Evolutionary conservation across 2,797 vertebrate genomes (phyloP), one percentile per base, ranked within the genome.

Genomic region (Melanotaenia maccullochi): DNA sequence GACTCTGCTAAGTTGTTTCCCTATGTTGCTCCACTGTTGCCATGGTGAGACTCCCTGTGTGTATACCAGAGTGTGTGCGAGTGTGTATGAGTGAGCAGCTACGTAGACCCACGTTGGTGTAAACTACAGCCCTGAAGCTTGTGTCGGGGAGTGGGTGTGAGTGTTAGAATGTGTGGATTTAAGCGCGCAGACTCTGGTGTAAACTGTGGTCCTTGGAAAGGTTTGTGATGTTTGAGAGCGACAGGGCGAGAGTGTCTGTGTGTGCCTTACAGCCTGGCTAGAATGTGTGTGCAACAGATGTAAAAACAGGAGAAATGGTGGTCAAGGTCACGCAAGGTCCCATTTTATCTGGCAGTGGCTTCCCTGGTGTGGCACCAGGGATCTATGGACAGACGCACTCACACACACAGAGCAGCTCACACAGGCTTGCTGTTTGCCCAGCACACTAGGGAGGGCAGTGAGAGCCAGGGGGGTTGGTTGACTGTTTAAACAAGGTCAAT

Each of bases 1-100:
- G 90, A 89, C 90, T 92, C 93, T 90, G 94, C 93, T 95, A 95
- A 95, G 93, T 95, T 96, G 96, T 95, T 96, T 96, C 92, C 68
- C 92, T 95, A 90, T 97, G 95, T 96, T 97, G 96, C 95, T 96
- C 82, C 93, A 87, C 89, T 64, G 94, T 97, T 97, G 95, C 96
- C 95, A 97, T 96, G 95, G 96, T 92, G 95, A 97, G 96, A 92
- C 77, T 85, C 66, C 42, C 86, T 93, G 93, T 95, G 93, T 94
- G 84, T 88, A 82, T 81, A 87, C 78, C 55, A 47, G 65, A 64
- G 78, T 60, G 82, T 62, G 79, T 73, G 62, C 63, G 58, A 57
- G 69, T 36, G 60, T 66, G 58, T 66, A 58, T 64, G 65, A 76
- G 75, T 5, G 13, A 79, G 71, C 32, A 73, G 68, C 76, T 81